phyloP scores from a whole-genome alignment of 1,140 invertebrate species.

The Ceratina australensis region DNA sequence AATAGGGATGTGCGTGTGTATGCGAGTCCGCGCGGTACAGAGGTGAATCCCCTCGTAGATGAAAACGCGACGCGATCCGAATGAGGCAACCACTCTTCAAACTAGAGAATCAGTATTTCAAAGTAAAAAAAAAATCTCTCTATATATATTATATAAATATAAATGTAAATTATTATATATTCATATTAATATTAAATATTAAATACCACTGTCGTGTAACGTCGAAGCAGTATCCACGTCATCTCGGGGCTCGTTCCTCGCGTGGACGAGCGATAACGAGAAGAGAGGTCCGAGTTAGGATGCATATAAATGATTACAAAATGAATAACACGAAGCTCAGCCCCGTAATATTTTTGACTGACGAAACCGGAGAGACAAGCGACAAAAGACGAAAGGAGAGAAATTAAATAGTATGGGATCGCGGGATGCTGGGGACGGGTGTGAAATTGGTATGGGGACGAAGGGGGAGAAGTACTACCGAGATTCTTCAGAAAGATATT shows the following conservation, averaged over 20 bases:
- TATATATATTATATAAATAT: constrained; percentile 50
- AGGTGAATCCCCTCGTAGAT: constrained; percentile 9
- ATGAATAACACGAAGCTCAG: too few relatives aligned
- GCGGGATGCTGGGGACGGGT: not conserved
- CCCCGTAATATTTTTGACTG: constrained; percentile 25
- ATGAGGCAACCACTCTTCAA: constrained; percentile 69
- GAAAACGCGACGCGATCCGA: constrained; percentile 55
- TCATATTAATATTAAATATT: constrained; percentile 46
- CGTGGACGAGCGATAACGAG: not conserved
- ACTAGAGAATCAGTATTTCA: constrained; percentile 78
- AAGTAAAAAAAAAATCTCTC: constrained; percentile 63
- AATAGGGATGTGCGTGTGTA: constrained; percentile 53
- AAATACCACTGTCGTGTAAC: constrained; percentile 53
- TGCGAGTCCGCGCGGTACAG: not conserved
- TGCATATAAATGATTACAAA: not conserved
- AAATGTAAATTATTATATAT: constrained; percentile 56
- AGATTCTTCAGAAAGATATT: constrained; percentile 43
- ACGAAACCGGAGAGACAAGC: constrained; percentile 44
- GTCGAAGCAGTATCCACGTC: constrained; percentile 12
- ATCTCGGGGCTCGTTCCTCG: constrained; percentile 20
- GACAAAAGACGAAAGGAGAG: not conserved
- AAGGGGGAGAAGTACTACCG: constrained; percentile 6
- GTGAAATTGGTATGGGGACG: constrained; percentile 14
- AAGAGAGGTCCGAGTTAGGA: not conserved
- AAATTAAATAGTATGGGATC: constrained; percentile 6